phyloP scores from a whole-genome alignment of 1,140 invertebrate genomes.

The Eueides isabella region DNA sequence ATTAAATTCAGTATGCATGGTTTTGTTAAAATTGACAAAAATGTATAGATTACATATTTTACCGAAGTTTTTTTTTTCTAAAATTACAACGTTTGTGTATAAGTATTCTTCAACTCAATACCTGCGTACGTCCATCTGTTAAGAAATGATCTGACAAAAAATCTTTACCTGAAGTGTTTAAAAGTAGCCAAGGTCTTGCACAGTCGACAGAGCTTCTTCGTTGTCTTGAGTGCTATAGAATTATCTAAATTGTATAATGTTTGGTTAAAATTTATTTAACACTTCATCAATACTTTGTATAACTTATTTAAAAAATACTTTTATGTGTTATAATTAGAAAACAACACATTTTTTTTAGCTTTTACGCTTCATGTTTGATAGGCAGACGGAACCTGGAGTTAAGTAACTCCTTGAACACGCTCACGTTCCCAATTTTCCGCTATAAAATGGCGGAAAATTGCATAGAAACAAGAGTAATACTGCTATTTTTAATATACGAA shows the following conservation, averaged over 20 bases:
- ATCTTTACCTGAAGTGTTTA: constrained; percentile 9
- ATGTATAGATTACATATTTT: not conserved
- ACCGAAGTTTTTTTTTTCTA: too few relatives aligned
- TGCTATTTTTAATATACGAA: too few relatives aligned
- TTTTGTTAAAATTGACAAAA: not conserved
- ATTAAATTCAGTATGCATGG: not conserved
- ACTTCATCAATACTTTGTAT: not conserved
- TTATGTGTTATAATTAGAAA: too few relatives aligned
- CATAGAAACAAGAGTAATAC: too few relatives aligned
- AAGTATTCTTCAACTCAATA: not conserved
- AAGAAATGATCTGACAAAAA: not conserved
- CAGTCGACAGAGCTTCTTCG: not conserved
- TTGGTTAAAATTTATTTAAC: not conserved
- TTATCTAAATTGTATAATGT: not conserved
- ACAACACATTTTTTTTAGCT: too few relatives aligned
- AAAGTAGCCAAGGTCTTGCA: not conserved
- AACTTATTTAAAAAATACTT: not conserved
- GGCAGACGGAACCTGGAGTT: too few relatives aligned
- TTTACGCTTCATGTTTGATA: too few relatives aligned
- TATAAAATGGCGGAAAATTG: too few relatives aligned
- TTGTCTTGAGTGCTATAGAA: not conserved
- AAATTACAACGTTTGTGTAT: too few relatives aligned
- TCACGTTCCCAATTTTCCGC: too few relatives aligned
- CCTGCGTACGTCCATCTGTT: not conserved
- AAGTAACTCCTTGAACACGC: too few relatives aligned